phyloP scores from a whole-genome alignment of 2,113 vertebrate genomes.

The Xerus inauris region DNA sequence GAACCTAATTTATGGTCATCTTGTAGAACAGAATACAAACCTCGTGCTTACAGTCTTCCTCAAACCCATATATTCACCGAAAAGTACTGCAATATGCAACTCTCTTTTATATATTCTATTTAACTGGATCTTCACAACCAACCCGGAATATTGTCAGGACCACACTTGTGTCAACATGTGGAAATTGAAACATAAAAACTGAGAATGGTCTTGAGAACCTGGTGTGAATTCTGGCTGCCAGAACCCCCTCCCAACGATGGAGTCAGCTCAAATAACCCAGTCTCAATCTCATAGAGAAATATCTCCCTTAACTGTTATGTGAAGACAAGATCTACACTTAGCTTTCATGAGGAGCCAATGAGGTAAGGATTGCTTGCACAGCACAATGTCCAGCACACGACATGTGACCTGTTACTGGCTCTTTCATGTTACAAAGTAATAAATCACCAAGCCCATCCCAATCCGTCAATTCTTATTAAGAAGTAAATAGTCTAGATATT shows the following conservation, averaged over 20 bases:
- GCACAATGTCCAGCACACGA: neutral
- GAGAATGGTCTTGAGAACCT: neutral
- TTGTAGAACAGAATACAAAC: neutral
- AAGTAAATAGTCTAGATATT: slow-evolving; percentile 50
- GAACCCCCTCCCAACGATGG: neutral
- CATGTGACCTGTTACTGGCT: slow-evolving; percentile 14
- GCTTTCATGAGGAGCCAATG: neutral
- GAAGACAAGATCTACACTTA: neutral
- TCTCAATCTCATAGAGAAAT: neutral
- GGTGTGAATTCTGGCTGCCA: neutral
- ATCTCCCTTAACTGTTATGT: neutral
- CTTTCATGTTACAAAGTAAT: slow-evolving; percentile 52
- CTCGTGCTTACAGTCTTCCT: neutral
- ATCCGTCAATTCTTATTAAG: slow-evolving; percentile 49
- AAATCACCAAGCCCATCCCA: neutral
- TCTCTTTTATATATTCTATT: neutral
- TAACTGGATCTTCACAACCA: neutral
- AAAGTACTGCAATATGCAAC: neutral
- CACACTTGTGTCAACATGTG: neutral
- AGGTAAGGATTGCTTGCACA: neutral
- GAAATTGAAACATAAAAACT: neutral
- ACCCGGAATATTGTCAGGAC: neutral
- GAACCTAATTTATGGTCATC: neutral
- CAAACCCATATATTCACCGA: neutral
- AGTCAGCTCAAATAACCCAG: neutral